These are phyloP conservation scores for Periphyllus acericola DNA, from an alignment of 2,888 invertebrate genomes.

Conservation along the genomic window DNA sequence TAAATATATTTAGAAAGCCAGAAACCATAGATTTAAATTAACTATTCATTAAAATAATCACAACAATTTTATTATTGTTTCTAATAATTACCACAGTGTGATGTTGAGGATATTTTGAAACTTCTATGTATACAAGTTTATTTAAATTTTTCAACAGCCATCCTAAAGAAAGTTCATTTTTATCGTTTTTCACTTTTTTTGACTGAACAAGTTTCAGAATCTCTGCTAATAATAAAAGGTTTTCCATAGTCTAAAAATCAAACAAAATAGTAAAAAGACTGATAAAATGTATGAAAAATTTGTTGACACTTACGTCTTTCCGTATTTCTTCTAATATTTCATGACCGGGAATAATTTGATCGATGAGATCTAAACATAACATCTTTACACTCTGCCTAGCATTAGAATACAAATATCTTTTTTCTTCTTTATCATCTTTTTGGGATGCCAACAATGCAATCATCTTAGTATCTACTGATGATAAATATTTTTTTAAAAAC, in stretches of 20 bases:
- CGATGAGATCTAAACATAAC: conserved; percentile 79
- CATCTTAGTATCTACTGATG: conserved; percentile 73
- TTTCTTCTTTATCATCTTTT: conserved; percentile 52
- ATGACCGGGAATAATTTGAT: conserved; percentile 75
- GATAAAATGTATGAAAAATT: not conserved
- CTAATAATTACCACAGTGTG: conserved; percentile 76
- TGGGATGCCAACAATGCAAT: conserved; percentile 68
- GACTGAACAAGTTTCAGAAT: conserved; percentile 67
- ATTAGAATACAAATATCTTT: conserved; percentile 53
- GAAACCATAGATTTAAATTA: not conserved
- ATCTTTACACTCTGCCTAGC: conserved; percentile 75
- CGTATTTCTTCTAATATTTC: conserved; percentile 77
- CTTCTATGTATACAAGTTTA: conserved; percentile 81
- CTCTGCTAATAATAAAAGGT: conserved; percentile 77
- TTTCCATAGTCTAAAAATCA: conserved; percentile 72
- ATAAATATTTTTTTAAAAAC: conserved; percentile 78
- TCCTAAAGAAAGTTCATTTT: conserved; percentile 72
- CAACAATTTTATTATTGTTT: not conserved
- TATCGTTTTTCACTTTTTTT: conserved; percentile 67
- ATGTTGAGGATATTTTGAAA: conserved; percentile 76
- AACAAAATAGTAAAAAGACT: conserved; percentile 15
- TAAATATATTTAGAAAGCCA: too few species aligned
- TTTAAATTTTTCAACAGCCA: conserved; percentile 82
- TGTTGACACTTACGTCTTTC: conserved; percentile 71
- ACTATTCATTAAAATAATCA: not conserved